Evolutionary conservation across 2,888 invertebrate genomes (phyloP), one percentile per base, ranked within the genome.

Genomic region (Athalia rosae): DNA sequence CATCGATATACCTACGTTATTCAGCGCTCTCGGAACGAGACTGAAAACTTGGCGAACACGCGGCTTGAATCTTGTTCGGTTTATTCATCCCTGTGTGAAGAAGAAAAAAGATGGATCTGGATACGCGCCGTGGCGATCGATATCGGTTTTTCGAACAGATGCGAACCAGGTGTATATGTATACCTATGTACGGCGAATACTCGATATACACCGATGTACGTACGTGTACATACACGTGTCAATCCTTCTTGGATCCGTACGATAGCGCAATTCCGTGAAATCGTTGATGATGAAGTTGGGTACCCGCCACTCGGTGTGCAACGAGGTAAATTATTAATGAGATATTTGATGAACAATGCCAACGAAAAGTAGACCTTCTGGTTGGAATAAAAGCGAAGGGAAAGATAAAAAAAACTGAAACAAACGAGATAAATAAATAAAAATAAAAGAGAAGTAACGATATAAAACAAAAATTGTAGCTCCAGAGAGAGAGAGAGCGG

Each of bases 301-400:
- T n/a, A 15, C 71, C 41, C 13, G n/a, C 45, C 71, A 58, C 71
- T 71, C 45, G n/a, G 45, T 13, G 8, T 28, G 0, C 43, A 58
- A 71, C 71, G 71, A 58, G 58, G 58, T 71, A 13, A 71, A 71
- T 56, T n/a, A 71, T 71, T 58, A 43, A 71, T 58, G 28, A 45
- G 43, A 58, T 13, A 58, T 47, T 58, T 41, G 9, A 4, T 50
- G 41, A 48, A 67, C 48, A 50, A 53, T 53, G 15, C 50, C 41
- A n/a, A 41, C 67, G 28, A 11, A 53, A 53, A 28, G 50, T 59
- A 53, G 48, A n/a, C 41, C 11, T 28, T 50, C 41, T 50, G 11
- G 50, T 41, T 45, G 41, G 67, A 67, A 66, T 53, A 8, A n/a
- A n/a, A n/a, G n/a, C n/a, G n/a, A n/a, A n/a, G n/a, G n/a, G n/a